These are phyloP conservation scores for Cantharis rufa DNA, from an alignment of 2,888 invertebrate genomes.

Conservation along the genomic window DNA sequence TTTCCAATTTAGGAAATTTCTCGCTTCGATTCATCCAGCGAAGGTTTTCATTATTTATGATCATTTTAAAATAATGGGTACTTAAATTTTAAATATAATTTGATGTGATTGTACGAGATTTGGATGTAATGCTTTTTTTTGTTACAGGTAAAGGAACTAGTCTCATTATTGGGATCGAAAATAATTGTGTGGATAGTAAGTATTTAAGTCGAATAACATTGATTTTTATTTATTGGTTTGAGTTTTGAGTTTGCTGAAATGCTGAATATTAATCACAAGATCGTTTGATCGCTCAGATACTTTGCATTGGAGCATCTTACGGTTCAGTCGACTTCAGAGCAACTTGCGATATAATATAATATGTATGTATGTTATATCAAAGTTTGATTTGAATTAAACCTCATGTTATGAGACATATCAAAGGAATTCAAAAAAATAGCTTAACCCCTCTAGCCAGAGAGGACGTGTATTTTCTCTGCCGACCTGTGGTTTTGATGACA, in stretches of 20 bases:
- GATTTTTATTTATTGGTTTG: background rate
- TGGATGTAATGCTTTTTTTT: background rate
- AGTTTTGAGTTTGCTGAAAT: background rate
- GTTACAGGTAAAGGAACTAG: background rate
- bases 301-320: background rate
- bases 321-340: background rate
- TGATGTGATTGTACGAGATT: background rate
- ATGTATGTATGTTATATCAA: background rate
- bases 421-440: background rate
- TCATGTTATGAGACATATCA: background rate
- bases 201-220: background rate
- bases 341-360: background rate
- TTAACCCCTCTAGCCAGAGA: background rate
- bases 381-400: background rate
- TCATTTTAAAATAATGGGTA: background rate
- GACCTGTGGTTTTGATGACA: background rate
- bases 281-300: background rate
- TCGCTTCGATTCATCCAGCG: background rate
- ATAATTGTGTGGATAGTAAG: background rate
- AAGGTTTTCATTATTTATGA: background rate
- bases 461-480: background rate
- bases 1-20: background rate
- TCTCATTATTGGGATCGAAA: background rate
- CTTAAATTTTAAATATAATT: background rate
- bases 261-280: background rate